Base-by-base conservation (phyloP, 2,113 vertebrate genomes). In the Sakesphorus luctuosus region DNA sequence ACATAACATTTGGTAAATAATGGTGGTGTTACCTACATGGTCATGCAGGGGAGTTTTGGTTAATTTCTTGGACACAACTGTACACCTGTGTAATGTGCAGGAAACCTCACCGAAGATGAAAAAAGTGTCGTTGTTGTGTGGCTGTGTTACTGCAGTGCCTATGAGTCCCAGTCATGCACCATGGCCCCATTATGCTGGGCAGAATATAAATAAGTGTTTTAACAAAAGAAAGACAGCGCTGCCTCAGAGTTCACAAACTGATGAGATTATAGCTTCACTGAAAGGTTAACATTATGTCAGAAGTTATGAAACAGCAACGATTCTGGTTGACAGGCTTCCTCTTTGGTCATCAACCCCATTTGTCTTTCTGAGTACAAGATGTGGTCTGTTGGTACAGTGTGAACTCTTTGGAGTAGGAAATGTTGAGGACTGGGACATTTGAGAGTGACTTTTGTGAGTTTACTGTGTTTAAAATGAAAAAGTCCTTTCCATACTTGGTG, bases 171-270 rank as follows among this genome's bases (percentile, higher is more conserved):
- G 68, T 50, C 68, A 38, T 71, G 79, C 78, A 62, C 80, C 49
- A 10, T 63, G 58, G 85, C 61, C 80, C 76, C 49, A 18, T 93
- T 92, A 85, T 53, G 40, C 83, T 92, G 74, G 80, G 40, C 80
- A 89, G 85, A 72, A 73, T 90, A 84, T 84, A 94, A 96, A 67
- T 93, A 95, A 74, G 68, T 85, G 50, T 78, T 94, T 87, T 78
- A 72, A 87, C 88, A 84, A 94, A 92, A 88, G 80, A 56, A 81
- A 89, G 52, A 66, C 52, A 75, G 79, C 6, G 5, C 43, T 91
- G 68, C 92, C 83, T 87, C 68, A 28, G 69, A 95, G 73, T 86
- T 94, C 77, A 68, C 92, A 71, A 90, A 77, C 65, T 18, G 18
- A 49, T 77, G 82, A 93, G 79, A 86, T 93, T 88, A 86, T 78